A percentile compares a stretch with the other conserved stretches of the same genome.
Conservation (phyloP, 2,888 invertebrate species). For the Taenaris catops region DNA sequence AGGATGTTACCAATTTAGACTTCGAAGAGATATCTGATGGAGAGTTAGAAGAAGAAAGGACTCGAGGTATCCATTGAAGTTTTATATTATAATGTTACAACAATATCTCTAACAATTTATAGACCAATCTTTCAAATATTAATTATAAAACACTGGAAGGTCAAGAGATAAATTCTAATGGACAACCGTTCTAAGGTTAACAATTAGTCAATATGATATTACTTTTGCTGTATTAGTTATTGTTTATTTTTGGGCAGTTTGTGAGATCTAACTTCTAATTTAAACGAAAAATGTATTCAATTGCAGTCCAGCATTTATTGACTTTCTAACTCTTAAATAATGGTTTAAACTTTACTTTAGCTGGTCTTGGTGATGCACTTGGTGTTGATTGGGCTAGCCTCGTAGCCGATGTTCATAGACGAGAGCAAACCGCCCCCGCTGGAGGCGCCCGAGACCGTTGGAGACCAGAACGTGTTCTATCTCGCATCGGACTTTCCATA, state of each 20-base stretch:
- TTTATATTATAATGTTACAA: not conserved
- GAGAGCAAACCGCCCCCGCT: slow-evolving; percentile 68
- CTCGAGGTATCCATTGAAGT: slow-evolving; percentile 55
- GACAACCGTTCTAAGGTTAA: no score
- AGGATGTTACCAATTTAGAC: slow-evolving; percentile 86
- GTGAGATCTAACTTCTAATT: no score
- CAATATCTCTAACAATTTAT: no score
- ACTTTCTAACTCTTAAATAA: not conserved
- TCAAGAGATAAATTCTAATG: no score
- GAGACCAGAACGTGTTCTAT: slow-evolving; percentile 88
- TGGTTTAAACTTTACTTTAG: slow-evolving; percentile 32
- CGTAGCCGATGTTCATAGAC: slow-evolving; percentile 86
- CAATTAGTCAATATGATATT: no score
- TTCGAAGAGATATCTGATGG: slow-evolving; percentile 96
- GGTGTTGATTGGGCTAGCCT: slow-evolving; percentile 98
- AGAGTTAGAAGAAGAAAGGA: slow-evolving; percentile 91
- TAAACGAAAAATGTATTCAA: no score
- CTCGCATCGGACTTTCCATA: slow-evolving; percentile 89
- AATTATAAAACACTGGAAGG: no score
- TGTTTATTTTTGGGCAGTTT: no score
- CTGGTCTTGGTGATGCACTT: slow-evolving; percentile 92
- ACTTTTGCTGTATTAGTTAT: no score
- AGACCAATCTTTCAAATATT: no score
- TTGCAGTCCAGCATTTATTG: not conserved
- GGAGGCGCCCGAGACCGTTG: slow-evolving; percentile 87